phyloP scores from a whole-genome alignment of 2,113 vertebrate species.

The Petrocephalus zakoni region DNA sequence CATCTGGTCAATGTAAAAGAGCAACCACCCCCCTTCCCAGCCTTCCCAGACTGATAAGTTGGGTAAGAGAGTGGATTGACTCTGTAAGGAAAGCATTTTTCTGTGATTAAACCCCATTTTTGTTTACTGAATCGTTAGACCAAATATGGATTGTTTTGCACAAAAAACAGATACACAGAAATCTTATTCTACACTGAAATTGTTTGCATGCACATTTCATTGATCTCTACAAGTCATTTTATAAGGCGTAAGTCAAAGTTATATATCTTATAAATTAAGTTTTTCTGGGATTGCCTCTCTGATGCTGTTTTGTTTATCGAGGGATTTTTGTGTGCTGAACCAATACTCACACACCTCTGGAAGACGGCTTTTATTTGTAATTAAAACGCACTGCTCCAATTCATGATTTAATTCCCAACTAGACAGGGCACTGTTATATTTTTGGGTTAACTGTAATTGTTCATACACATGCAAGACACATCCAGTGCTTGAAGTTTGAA shows the following conservation, averaged over 20 bases:
- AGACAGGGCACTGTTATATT: constrained; percentile 39
- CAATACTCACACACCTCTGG: constrained; percentile 36
- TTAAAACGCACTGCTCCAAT: constrained; percentile 33
- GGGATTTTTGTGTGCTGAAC: constrained; percentile 40
- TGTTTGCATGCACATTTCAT: background rate
- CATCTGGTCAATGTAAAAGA: constrained; percentile 6
- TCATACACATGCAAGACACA: constrained; percentile 39
- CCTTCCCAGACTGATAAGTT: background rate
- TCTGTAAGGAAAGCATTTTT: background rate
- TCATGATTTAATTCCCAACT: background rate
- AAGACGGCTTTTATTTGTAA: constrained; percentile 42
- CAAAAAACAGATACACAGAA: background rate
- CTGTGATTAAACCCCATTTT: background rate
- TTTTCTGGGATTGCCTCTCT: background rate
- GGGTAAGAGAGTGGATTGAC: background rate
- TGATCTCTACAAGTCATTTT: background rate
- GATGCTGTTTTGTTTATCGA: constrained; percentile 25
- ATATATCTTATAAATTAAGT: background rate
- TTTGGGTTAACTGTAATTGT: constrained; percentile 46
- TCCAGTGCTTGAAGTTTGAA: constrained; percentile 3
- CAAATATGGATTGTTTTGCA: background rate
- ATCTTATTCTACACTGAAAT: background rate
- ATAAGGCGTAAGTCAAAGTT: background rate
- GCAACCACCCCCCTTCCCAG: background rate
- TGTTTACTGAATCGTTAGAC: background rate